A percentile compares a stretch with the other conserved stretches of the same genome.
Evolutionary conservation across 2,888 invertebrate genomes (phyloP).

Genomic region (Cremastobaeus sp.): DNA sequence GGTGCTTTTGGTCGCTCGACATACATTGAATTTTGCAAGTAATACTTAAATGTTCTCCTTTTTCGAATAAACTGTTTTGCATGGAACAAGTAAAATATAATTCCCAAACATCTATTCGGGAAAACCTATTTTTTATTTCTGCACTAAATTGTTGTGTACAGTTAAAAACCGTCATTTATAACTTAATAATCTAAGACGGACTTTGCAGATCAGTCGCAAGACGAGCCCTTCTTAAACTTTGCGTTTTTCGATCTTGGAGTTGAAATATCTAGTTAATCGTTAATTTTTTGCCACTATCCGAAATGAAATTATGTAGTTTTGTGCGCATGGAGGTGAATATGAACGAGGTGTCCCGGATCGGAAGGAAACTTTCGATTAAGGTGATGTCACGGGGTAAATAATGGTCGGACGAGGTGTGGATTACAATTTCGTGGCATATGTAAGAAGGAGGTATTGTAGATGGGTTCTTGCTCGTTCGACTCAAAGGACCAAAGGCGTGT

Average conservation of each 20-base stretch:
- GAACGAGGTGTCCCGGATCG: slow-evolving; percentile 56
- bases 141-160: too few relatives aligned
- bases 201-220: too few relatives aligned
- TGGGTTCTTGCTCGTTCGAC: slow-evolving; percentile 62
- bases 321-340: slow-evolving; percentile 51
- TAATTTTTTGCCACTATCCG: slow-evolving; percentile 28
- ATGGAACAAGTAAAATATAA: too few relatives aligned
- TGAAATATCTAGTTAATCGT: slow-evolving; percentile 12
- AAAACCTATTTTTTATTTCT: too few relatives aligned
- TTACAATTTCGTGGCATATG: slow-evolving; percentile 73
- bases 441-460: slow-evolving; percentile 63
- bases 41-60: neutral
- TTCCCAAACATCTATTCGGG: too few relatives aligned
- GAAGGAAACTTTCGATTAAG: slow-evolving; percentile 60
- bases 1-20: slow-evolving; percentile 11
- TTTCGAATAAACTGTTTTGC: neutral
- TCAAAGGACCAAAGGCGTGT: slow-evolving; percentile 67
- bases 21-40: slow-evolving; percentile 11
- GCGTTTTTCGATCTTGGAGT: too few relatives aligned
- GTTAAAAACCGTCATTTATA: too few relatives aligned
- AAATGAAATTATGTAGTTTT: slow-evolving; percentile 57
- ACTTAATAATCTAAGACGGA: too few relatives aligned
- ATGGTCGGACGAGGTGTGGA: slow-evolving; percentile 68
- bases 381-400: slow-evolving; percentile 64
- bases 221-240: too few relatives aligned